Evolutionary conservation across 2,113 vertebrate species (phyloP).

Genomic region (Pantherophis guttatus): DNA sequence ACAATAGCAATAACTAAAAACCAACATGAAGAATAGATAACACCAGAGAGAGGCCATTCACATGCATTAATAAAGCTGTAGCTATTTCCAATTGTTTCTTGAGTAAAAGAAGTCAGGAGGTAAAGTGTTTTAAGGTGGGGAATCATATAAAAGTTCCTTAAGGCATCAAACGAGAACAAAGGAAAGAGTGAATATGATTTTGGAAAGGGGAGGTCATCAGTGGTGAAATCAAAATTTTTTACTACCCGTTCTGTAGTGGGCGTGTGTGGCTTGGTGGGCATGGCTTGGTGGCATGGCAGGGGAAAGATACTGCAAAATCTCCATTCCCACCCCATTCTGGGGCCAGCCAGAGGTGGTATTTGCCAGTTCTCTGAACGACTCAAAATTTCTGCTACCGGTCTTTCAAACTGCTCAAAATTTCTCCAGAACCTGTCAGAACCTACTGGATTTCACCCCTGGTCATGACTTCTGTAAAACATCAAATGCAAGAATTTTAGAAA

Average conservation of each 20-base stretch:
- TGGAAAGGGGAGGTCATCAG: slow-evolving; percentile 41
- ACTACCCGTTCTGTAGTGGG: too few relatives aligned
- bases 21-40: not conserved
- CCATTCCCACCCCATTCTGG: too few relatives aligned
- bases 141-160: slow-evolving; percentile 19
- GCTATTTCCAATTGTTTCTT: not conserved
- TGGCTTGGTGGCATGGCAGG: too few relatives aligned
- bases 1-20: not conserved
- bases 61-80: slow-evolving; percentile 4
- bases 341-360: too few relatives aligned
- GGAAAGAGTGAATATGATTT: slow-evolving; percentile 49
- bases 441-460: not conserved
- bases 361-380: too few relatives aligned
- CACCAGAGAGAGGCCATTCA: not conserved
- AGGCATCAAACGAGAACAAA: slow-evolving; percentile 12
- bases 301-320: too few relatives aligned
- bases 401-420: too few relatives aligned
- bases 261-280: too few relatives aligned
- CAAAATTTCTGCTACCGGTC: too few relatives aligned
- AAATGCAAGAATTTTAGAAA: slow-evolving; percentile 47
- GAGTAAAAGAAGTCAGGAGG: slow-evolving; percentile 7
- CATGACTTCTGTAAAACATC: slow-evolving; percentile 50
- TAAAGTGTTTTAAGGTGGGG: slow-evolving; percentile 17
- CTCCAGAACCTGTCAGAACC: too few relatives aligned
- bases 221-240: too few relatives aligned